These are phyloP conservation scores for Stichopus horrens DNA, from an alignment of 53 echinoderm and acorn worm genomes.

Conservation along the genomic window DNA sequence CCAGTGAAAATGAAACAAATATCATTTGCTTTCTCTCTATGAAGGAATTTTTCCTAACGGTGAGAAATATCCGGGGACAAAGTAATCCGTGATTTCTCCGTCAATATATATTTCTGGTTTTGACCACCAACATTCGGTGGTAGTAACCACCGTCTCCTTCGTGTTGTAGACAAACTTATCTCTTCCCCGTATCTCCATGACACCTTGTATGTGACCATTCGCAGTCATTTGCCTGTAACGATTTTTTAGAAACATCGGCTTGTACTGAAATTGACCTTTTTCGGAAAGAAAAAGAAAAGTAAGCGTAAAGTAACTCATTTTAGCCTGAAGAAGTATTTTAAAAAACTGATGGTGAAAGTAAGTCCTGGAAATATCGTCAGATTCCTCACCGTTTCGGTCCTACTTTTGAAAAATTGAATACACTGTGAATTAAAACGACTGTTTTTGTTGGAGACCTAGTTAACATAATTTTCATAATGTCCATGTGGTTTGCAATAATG, in stretches of 20 bases:
- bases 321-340: not conserved
- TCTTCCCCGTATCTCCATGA: slow-evolving; percentile 8
- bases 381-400: no score
- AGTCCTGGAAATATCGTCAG: no score
- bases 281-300: not conserved
- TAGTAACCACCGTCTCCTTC: not conserved
- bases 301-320: not conserved
- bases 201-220: slow-evolving; percentile 9
- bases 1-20: no score
- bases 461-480: no score
- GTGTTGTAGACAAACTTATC: slow-evolving; percentile 7
- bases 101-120: slow-evolving; percentile 9
- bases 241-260: not conserved
- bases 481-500: no score
- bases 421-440: no score
- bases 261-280: slow-evolving; percentile 38
- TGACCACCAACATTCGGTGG: slow-evolving; percentile 31
- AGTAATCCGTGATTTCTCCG: not conserved
- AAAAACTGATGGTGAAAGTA: not conserved
- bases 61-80: slow-evolving; percentile 10
- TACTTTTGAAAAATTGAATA: no score
- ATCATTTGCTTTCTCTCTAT: no score
- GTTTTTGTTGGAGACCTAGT: no score
- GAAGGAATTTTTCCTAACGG: not conserved
- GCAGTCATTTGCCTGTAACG: not conserved